phyloP scores from a whole-genome alignment of 2,888 invertebrate genomes.

The Mythimna impura region DNA sequence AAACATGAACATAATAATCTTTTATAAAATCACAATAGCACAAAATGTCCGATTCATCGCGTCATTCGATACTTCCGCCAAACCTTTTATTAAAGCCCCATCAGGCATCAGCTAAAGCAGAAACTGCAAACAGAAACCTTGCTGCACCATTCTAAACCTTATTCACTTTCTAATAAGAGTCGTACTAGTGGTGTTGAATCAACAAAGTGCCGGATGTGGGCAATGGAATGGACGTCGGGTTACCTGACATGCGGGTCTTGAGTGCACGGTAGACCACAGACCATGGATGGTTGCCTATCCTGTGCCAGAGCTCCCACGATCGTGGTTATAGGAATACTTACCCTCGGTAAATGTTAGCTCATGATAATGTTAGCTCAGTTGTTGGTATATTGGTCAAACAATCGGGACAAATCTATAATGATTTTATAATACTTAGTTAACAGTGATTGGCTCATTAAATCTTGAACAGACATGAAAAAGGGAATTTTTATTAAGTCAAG shows the following conservation, averaged over 20 bases:
- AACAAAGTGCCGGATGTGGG: slow-evolving; percentile 65
- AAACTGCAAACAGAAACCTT: slow-evolving; percentile 43
- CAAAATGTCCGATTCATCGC: slow-evolving; percentile 58
- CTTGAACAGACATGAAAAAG: background rate
- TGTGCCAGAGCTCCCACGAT: slow-evolving; percentile 21
- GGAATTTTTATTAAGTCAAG: too few species aligned
- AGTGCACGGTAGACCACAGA: slow-evolving; percentile 39
- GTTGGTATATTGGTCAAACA: background rate
- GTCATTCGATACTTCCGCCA: slow-evolving; percentile 63
- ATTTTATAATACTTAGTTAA: background rate
- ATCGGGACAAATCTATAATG: background rate
- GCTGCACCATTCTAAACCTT: slow-evolving; percentile 34
- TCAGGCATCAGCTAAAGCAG: slow-evolving; percentile 46
- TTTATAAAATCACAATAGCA: slow-evolving; percentile 54
- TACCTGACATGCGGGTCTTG: slow-evolving; percentile 63
- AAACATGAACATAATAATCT: slow-evolving; percentile 33
- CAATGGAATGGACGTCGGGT: slow-evolving; percentile 49
- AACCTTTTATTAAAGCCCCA: slow-evolving; percentile 57
- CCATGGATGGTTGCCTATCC: slow-evolving; percentile 19
- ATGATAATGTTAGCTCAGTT: background rate
- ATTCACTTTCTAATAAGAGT: background rate
- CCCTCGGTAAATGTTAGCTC: background rate
- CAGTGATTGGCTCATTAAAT: background rate
- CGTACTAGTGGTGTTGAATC: slow-evolving; percentile 29
- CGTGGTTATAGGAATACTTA: background rate